Evolutionary conservation across 2,888 invertebrate species (phyloP), one percentile per base, ranked within the genome.

Genomic region (Drosophila neonasuta): DNA sequence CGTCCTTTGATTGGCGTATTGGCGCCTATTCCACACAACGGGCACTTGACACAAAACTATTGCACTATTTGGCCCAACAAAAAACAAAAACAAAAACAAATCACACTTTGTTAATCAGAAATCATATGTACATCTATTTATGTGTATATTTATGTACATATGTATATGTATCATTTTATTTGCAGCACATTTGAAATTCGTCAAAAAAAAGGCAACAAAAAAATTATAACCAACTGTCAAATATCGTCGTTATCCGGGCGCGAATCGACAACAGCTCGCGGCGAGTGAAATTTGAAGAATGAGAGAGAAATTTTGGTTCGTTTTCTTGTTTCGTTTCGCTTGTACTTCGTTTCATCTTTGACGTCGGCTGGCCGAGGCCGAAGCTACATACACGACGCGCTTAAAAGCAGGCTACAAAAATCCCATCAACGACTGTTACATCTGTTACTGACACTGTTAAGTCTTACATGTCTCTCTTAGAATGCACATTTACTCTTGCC

Each of bases 251-350:
- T 74, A 61, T 79, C 77, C 77, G 77, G 77, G 79, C 79, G 71
- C 79, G 77, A 62, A 74, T n/a, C 75, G 79, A 78, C 79, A 71
- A 77, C 73, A 74, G 71, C 79, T 77, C 76, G 70, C 78, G 78
- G 71, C 74, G 68, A 77, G 67, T 74, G 72, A 79, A 74, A 75
- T 74, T 74, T 74, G 54, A 74, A 74, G 73, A 74, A 74, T 74
- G 73, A 74, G 73, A 73, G 73, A 74, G 73, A 74, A 71, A 74
- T 66, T 65, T 55, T 54, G 36, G 36, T 74, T 70, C 71, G 74
- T 64, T 74, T 74, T 73, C 73, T 74, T 73, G 73, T 73, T 74
- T 73, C 74, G 74, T 65, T 74, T 70, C 70, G 50, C n/a, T 36
- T 55, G 60, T 50, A 57, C 46, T 74, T 64, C 75, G 75, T 58